Evolutionary conservation across 2,113 vertebrate species (phyloP).

Genomic region (Muscicapa adusta): DNA sequence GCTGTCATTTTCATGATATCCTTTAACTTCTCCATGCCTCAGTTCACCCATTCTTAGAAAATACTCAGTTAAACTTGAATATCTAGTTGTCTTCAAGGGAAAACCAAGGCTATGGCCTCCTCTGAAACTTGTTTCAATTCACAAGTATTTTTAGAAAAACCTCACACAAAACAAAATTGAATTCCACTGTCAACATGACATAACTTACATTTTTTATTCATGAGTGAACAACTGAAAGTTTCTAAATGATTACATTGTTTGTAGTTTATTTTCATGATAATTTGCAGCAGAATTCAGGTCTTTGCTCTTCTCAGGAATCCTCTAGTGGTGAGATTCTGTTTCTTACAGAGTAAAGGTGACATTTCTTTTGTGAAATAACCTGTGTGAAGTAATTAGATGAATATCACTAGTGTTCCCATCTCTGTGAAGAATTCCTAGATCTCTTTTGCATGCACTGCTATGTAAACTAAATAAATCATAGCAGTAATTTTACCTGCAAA

Average conservation of each 20-base stretch:
- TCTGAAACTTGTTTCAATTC: not conserved
- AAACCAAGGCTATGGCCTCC: not conserved
- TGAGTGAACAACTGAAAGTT: not conserved
- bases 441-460: not conserved
- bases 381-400: not conserved
- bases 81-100: not conserved
- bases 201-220: not conserved
- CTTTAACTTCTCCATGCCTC: not conserved
- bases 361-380: not conserved
- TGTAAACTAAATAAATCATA: not conserved
- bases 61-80: not conserved
- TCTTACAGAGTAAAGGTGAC: not conserved
- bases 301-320: conserved; percentile 5
- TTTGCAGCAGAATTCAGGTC: not conserved
- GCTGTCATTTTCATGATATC: not conserved
- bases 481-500: not conserved
- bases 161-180: not conserved
- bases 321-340: conserved; percentile 5
- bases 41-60: not conserved
- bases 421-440: not conserved
- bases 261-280: not conserved
- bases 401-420: not conserved
- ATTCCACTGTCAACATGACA: not conserved
- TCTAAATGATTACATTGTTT: not conserved
- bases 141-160: not conserved